phyloP scores from a whole-genome alignment of 2,797 vertebrate species.

The Peromyscus melanophrys region DNA sequence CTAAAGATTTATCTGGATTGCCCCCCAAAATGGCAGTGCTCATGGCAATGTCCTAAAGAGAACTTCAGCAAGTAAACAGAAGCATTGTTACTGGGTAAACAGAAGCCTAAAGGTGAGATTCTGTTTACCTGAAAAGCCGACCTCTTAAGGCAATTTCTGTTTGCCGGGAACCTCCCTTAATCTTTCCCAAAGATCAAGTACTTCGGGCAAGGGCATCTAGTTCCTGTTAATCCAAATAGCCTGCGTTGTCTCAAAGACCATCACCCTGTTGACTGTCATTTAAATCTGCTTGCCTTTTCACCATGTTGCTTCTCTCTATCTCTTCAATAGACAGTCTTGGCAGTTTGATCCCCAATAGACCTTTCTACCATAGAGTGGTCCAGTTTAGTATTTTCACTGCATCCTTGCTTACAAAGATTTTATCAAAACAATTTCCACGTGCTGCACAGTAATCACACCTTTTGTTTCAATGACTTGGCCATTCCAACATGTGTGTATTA shows the following conservation, averaged over 20 bases:
- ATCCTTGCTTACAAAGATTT: background rate
- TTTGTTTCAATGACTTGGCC: conserved; percentile 45
- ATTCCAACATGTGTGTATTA: conserved; percentile 21
- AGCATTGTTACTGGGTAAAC: background rate
- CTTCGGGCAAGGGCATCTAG: background rate
- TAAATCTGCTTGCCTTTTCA: background rate
- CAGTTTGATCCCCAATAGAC: no score
- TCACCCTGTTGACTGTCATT: background rate
- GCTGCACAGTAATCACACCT: background rate
- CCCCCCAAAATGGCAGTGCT: background rate
- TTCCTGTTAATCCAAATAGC: background rate
- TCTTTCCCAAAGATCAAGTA: background rate
- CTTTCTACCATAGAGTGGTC: no score
- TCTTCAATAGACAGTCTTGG: background rate
- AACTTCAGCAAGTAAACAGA: background rate
- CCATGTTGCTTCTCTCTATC: background rate
- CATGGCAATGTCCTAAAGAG: background rate
- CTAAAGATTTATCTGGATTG: conserved; percentile 34
- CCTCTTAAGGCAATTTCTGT: background rate
- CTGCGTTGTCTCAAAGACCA: background rate
- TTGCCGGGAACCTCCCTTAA: background rate
- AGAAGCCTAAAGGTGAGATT: background rate
- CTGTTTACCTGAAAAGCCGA: background rate
- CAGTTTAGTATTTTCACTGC: background rate
- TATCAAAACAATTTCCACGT: background rate